Evolutionary conservation across 2,797 vertebrate species (phyloP), one percentile per base, ranked within the genome.

Genomic region (Nannoperca australis): DNA sequence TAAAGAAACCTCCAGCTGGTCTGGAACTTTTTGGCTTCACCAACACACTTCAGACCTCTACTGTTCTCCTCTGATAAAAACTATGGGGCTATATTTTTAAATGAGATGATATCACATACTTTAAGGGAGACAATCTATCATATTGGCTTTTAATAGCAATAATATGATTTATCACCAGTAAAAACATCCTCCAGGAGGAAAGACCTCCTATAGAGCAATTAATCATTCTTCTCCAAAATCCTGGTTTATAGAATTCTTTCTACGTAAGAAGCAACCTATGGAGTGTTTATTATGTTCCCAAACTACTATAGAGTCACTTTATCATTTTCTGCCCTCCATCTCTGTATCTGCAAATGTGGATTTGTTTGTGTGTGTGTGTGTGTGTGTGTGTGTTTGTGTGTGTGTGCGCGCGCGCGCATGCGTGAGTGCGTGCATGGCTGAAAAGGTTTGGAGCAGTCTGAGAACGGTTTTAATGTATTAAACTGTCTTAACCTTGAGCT

Each of bases 91-190:
- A 73, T 91, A 84, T 90, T 92, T 91, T 89, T 76, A 83, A 93
- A 92, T 91, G 71, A 87, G 93, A 95, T 93, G 58, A 83, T 92
- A 94, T 93, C 93, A 88, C 82, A 76, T 55, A 89, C 85, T 87
- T 89, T 86, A 85, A 88, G 80, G 74, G 18, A 66, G 79, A 85
- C 90, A 78, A 94, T 95, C 90, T 90, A 94, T 96, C 95, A 95
- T 90, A 90, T 91, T 90, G 91, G 86, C 92, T 94, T 94, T 94
- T 93, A 94, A 94, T 94, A 93, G 91, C 72, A 92, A 95, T 95
- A 94, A 94, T 91, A 88, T 95, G 95, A 95, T 95, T 94, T 95
- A 96, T 95, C 90, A 75, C 90, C 59, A n/a, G 73, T 70, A 78
- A 82, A 81, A 90, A 79, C 82, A 92, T 90, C 88, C 84, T 90